Base-by-base conservation (phyloP, 2,797 vertebrate species). In the Babyrousa celebensis region DNA sequence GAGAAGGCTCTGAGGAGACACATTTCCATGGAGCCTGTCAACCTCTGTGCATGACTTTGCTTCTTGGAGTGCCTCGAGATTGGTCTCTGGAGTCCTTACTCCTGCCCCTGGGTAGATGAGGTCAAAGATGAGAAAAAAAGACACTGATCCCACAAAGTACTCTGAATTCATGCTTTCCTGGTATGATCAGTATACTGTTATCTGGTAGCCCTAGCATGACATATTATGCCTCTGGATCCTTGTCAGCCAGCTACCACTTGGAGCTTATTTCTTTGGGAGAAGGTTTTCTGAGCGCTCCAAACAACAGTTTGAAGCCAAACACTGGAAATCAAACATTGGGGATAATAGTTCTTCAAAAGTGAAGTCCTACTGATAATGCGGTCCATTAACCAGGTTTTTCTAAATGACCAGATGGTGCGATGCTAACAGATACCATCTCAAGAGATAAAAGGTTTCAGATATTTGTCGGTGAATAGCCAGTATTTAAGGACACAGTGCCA, bases 321-420 rank as follows among this genome's bases (percentile, higher is more conserved):
- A 27, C 3, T 20, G 20, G 36, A 77, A 91, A 91, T 16, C 75
- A 70, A 52, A 80, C 15, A 20, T 1, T 48, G 25, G 32, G 79
- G 83, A 63, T 56, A 93, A 36, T 17, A 67, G 65, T 48, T 68
- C 17, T 70, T 93, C 29, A 16, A 40, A 91, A 72, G 71, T 78
- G 72, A 80, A 88, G 63, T 62, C 27, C 29, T 20, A 32, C 16
- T 48, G 17, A 83, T 63, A 58, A 89, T 60, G 5, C 16, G 29
- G 68, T 94, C 77, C 32, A 0, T 91, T 80, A 96, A 48, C 25
- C 43, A 84, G 29, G 63, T 29, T 90, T 68, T 90, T 87, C 85
- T 89, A 85, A 72, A 70, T 29, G 43, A 65, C 60, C 32, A 62
- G 58, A 54, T 36, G 5, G 23, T 67, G 36, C 52, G 36, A 77